Conservation (phyloP, 2,888 invertebrate species). For the Pseudococcus jackbeardsleyi region DNA sequence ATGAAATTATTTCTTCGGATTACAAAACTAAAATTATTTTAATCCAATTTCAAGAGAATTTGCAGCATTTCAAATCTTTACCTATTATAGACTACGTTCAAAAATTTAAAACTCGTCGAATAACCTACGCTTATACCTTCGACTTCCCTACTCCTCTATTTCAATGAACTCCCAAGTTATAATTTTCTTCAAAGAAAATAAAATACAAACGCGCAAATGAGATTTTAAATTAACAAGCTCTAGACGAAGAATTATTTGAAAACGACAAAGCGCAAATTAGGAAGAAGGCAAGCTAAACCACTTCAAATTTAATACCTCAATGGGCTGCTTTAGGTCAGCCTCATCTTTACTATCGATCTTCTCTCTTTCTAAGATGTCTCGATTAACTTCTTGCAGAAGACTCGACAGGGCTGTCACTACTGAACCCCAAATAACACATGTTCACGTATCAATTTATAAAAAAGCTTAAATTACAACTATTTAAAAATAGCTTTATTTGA, state of each 20-base stretch:
- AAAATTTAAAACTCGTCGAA: background rate
- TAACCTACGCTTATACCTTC: background rate
- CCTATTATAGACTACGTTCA: background rate
- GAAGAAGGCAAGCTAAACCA: slow-evolving; percentile 55
- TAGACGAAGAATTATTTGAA: slow-evolving; percentile 2
- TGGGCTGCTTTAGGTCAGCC: slow-evolving; percentile 35
- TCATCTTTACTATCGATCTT: slow-evolving; percentile 50
- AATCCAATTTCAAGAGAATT: background rate
- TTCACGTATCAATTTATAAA: slow-evolving; percentile 40
- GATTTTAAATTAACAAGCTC: slow-evolving; percentile 6
- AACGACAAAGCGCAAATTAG: slow-evolving; percentile 25
- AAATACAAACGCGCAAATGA: slow-evolving; percentile 51
- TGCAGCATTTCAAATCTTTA: background rate
- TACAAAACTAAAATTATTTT: background rate
- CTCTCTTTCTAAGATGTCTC: slow-evolving; percentile 72
- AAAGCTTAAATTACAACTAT: slow-evolving; percentile 27
- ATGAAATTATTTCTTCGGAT: background rate
- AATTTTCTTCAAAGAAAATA: background rate
- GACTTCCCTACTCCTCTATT: background rate
- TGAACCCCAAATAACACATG: slow-evolving; percentile 70
- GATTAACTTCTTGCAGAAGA: slow-evolving; percentile 85
- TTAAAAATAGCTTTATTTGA: slow-evolving; percentile 27
- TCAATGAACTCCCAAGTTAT: background rate
- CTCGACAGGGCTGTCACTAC: slow-evolving; percentile 85
- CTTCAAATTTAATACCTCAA: slow-evolving; percentile 60